Percentiles rank a stretch among this genome's conserved stretches.
Evolutionary conservation across 2,113 vertebrate genomes (phyloP).

Genomic region (Vicugna pacos): DNA sequence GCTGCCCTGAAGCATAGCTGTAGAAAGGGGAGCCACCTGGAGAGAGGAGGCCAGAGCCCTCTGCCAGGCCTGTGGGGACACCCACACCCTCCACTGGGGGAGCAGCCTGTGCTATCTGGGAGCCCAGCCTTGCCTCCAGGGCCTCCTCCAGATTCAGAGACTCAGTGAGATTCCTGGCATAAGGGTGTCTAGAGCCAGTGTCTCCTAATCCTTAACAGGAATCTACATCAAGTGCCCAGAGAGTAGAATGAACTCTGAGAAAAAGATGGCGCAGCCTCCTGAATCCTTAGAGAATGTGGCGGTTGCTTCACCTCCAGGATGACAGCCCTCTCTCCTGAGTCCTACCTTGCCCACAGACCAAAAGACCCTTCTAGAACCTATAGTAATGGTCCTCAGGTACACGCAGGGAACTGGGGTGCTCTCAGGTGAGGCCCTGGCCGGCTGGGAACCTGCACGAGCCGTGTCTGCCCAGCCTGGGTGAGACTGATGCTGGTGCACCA

Average conservation of each 20-base stretch:
- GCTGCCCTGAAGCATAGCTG: too few species aligned
- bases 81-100: too few species aligned
- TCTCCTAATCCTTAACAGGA: neutral
- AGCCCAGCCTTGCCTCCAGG: neutral
- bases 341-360: neutral
- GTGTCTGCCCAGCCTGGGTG: neutral
- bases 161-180: neutral
- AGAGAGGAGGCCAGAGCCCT: neutral
- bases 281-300: neutral
- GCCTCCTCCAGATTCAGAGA: neutral
- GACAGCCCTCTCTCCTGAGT: neutral
- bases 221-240: neutral
- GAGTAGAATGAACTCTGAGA: neutral
- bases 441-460: neutral
- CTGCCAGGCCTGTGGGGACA: neutral
- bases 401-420: neutral
- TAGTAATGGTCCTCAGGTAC: neutral
- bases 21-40: neutral
- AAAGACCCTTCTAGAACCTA: neutral
- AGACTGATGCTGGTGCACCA: neutral
- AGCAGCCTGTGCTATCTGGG: neutral
- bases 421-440: neutral
- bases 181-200: neutral
- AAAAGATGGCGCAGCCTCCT: accelerated
- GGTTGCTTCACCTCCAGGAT: neutral